A percentile compares a stretch with the other conserved stretches of the same genome.
Conservation (phyloP, 2,888 invertebrate species). For the Phorcus lineatus region DNA sequence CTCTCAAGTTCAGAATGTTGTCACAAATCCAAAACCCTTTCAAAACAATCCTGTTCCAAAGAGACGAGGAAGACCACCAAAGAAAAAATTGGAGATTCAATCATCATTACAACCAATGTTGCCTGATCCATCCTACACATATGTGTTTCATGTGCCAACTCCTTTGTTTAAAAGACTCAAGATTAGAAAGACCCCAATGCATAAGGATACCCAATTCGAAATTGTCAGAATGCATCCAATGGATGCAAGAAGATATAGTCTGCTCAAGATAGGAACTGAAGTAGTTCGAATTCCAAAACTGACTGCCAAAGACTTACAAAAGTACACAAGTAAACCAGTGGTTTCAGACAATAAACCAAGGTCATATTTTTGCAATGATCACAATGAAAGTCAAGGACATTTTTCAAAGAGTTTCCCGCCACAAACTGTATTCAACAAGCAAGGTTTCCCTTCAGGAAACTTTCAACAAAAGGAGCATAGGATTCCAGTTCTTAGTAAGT, state of each 20-base stretch:
- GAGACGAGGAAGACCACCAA: slow-evolving; percentile 5
- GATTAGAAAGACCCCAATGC: slow-evolving; percentile 35
- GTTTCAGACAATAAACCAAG: slow-evolving; percentile 49
- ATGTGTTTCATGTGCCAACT: slow-evolving; percentile 65
- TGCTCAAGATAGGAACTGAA: slow-evolving; percentile 67
- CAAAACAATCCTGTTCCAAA: background rate
- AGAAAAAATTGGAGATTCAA: background rate
- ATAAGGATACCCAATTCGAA: slow-evolving; percentile 37
- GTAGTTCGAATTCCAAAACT: slow-evolving; percentile 56
- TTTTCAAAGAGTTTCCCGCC: background rate
- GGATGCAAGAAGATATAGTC: slow-evolving; percentile 68
- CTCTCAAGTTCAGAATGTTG: background rate
- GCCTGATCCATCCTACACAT: slow-evolving; percentile 56
- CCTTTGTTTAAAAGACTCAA: slow-evolving; percentile 62
- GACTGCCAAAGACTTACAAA: slow-evolving; percentile 40
- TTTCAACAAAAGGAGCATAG: background rate
- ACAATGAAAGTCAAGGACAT: background rate
- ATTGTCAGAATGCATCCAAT: slow-evolving; percentile 68
- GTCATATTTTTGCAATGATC: background rate
- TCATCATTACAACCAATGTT: background rate
- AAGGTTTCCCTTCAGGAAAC: background rate
- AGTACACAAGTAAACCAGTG: slow-evolving; percentile 43
- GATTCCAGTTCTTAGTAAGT: background rate
- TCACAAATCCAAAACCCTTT: background rate
- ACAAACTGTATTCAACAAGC: background rate